A percentile compares a stretch with the other conserved stretches of the same genome.
These are phyloP conservation scores for Drosophila greeni DNA, from an alignment of 2,888 invertebrate genomes.

Conservation along the genomic window DNA sequence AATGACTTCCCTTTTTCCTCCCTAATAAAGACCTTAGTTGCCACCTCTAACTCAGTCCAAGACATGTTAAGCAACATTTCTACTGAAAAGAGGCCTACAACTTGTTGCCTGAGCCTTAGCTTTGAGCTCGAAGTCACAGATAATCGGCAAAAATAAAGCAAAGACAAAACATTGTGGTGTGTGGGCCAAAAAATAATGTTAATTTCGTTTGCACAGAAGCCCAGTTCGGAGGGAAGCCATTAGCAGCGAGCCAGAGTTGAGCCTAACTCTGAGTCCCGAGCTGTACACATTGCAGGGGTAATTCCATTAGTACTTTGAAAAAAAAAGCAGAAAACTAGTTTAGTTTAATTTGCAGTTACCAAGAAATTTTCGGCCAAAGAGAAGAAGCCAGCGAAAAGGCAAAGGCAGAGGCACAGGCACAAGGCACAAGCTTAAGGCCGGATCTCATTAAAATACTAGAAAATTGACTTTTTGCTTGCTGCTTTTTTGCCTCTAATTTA, in stretches of 20 bases:
- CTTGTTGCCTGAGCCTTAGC: constrained; percentile 55
- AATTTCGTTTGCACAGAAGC: constrained; percentile 33
- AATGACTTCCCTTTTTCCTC: too few species aligned
- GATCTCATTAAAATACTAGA: constrained; percentile 55
- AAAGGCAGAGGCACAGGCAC: constrained; percentile 11
- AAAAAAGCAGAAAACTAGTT: constrained; percentile 66
- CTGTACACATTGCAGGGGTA: constrained; percentile 43
- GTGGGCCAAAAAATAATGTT: constrained; percentile 23
- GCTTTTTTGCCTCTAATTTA: constrained; percentile 33
- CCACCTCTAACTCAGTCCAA: constrained; percentile 15
- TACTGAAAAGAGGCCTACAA: constrained; percentile 21
- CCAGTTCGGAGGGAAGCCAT: constrained; percentile 13
- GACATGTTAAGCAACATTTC: constrained; percentile 49
- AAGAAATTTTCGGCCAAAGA: constrained; percentile 45
- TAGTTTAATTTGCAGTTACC: constrained; percentile 55
- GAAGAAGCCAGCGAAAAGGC: background rate
- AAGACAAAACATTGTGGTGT: constrained; percentile 5
- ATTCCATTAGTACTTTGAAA: constrained; percentile 44
- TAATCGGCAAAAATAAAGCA: constrained; percentile 33
- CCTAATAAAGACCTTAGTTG: too few species aligned
- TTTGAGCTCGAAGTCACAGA: constrained; percentile 31
- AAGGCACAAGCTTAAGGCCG: background rate
- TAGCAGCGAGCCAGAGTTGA: constrained; percentile 12
- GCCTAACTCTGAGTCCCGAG: constrained; percentile 10
- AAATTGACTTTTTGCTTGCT: constrained; percentile 17